A percentile compares a stretch with the other conserved stretches of the same genome.
Evolutionary conservation across 1,140 invertebrate genomes (phyloP).

Genomic region (Meloidogyne chitwoodi): DNA sequence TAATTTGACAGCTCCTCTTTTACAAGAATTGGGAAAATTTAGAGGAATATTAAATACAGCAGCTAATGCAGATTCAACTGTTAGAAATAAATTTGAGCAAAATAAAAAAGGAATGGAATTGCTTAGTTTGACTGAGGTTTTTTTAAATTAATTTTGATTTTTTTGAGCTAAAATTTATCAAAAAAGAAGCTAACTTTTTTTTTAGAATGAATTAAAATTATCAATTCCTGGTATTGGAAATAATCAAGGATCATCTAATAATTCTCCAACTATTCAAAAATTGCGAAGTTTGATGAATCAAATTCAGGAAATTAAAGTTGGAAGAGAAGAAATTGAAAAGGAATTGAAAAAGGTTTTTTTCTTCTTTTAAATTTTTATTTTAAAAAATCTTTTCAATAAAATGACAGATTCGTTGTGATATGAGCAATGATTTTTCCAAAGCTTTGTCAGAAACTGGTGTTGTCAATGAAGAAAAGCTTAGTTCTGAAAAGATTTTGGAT

Average conservation of each 20-base stretch:
- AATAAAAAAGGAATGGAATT: slow-evolving; percentile 32
- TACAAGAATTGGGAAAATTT: slow-evolving; percentile 81
- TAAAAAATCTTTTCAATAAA: not conserved
- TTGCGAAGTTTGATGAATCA: slow-evolving; percentile 75
- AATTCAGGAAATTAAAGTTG: slow-evolving; percentile 70
- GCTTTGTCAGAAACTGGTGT: slow-evolving; percentile 74
- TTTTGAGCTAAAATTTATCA: no score
- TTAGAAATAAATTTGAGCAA: slow-evolving; percentile 71
- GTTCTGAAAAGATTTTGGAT: slow-evolving; percentile 70
- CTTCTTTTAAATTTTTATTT: not conserved
- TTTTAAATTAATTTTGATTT: no score
- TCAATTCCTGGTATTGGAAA: slow-evolving; percentile 60
- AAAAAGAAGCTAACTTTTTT: slow-evolving; percentile 74
- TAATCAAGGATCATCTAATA: slow-evolving; percentile 29
- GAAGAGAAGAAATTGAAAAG: slow-evolving; percentile 45
- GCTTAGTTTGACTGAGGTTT: slow-evolving; percentile 63
- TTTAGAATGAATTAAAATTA: slow-evolving; percentile 62
- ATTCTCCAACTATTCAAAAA: slow-evolving; percentile 65
- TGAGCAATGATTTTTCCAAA: slow-evolving; percentile 66
- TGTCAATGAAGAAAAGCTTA: slow-evolving; percentile 72
- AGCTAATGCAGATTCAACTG: slow-evolving; percentile 68
- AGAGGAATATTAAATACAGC: slow-evolving; percentile 63
- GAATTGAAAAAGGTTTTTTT: slow-evolving; percentile 76
- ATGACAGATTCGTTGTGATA: slow-evolving; percentile 71
- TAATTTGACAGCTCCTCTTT: slow-evolving; percentile 81